phyloP scores from a whole-genome alignment of 1,140 invertebrate species.

The Ceratitis capitata region DNA sequence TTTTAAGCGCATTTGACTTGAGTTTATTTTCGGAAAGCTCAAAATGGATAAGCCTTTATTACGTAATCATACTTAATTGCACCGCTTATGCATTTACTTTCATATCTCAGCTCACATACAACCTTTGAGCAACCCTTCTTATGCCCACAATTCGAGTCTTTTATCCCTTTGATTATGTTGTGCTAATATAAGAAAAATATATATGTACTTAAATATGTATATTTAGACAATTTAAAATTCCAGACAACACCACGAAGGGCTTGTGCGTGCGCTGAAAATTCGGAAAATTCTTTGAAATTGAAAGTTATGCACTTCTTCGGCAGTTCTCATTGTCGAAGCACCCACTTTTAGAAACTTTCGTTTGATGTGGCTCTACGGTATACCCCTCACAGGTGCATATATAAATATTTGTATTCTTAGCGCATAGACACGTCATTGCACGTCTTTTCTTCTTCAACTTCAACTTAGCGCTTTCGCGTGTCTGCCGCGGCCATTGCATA shows the following conservation, averaged over 20 bases:
- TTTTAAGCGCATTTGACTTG: too few species aligned
- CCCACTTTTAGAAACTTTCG: not conserved
- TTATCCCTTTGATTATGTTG: not conserved
- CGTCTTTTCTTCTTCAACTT: not conserved
- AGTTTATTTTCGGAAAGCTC: too few species aligned
- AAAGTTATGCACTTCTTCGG: slow-evolving; percentile 14
- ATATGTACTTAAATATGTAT: too few species aligned
- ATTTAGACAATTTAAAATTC: not conserved
- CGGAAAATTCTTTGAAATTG: slow-evolving; percentile 4
- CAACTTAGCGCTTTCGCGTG: not conserved
- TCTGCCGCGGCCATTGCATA: not conserved
- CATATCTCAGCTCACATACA: too few species aligned
- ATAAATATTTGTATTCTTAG: not conserved
- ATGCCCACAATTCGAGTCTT: too few species aligned
- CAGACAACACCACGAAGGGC: not conserved
- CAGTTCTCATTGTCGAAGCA: not conserved
- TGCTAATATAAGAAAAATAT: not conserved
- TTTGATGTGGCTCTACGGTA: not conserved
- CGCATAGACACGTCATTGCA: not conserved
- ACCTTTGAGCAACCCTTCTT: too few species aligned
- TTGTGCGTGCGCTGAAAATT: not conserved
- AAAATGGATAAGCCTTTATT: too few species aligned
- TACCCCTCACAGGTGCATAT: not conserved
- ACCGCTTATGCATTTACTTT: not conserved
- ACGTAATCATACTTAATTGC: too few species aligned